Evolutionary conservation across 2,113 vertebrate species (phyloP).

Genomic region (Rhinogobius similis): DNA sequence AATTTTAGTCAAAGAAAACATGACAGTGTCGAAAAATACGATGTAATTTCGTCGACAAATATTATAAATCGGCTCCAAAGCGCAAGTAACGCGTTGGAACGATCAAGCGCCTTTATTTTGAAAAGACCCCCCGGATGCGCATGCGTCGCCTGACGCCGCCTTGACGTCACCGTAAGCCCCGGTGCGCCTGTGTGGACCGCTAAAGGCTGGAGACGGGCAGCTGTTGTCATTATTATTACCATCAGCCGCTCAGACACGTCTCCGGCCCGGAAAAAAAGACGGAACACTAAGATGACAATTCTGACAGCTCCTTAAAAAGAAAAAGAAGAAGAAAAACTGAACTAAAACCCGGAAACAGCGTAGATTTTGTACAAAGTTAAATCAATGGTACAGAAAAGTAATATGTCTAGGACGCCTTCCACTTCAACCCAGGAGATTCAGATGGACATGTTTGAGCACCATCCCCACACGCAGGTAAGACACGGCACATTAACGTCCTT

Average conservation of each 20-base stretch:
- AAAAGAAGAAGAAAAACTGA: conserved; percentile 13
- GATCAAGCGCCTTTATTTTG: conserved; percentile 32
- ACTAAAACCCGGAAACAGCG: conserved; percentile 40
- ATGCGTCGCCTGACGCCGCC: rapidly evolving
- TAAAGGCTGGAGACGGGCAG: conserved; percentile 63
- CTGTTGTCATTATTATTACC: conserved; percentile 63
- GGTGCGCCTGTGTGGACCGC: conserved; percentile 56
- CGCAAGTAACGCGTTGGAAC: too few relatives aligned
- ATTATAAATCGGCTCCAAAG: too few relatives aligned
- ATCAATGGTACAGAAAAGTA: conserved; percentile 96
- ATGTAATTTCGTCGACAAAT: too few relatives aligned
- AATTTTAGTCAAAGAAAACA: too few relatives aligned
- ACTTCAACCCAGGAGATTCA: conserved; percentile 97
- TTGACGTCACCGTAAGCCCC: conserved; percentile 32
- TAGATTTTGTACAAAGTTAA: conserved; percentile 66
- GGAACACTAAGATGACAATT: conserved; percentile 55
- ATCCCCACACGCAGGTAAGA: conserved; percentile 93
- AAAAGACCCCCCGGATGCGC: conserved; percentile 22
- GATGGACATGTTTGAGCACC: conserved; percentile 95
- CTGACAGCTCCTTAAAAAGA: conserved; percentile 44
- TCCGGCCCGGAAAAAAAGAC: conserved; percentile 16
- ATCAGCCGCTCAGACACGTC: conserved; percentile 41
- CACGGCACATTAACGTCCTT: background rate
- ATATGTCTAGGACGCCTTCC: conserved; percentile 95
- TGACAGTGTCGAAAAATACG: too few relatives aligned